Percentiles rank a stretch among this genome's conserved stretches.
These are phyloP conservation scores for Listronotus oregonensis DNA, from an alignment of 1,140 invertebrate species.

Conservation along the genomic window DNA sequence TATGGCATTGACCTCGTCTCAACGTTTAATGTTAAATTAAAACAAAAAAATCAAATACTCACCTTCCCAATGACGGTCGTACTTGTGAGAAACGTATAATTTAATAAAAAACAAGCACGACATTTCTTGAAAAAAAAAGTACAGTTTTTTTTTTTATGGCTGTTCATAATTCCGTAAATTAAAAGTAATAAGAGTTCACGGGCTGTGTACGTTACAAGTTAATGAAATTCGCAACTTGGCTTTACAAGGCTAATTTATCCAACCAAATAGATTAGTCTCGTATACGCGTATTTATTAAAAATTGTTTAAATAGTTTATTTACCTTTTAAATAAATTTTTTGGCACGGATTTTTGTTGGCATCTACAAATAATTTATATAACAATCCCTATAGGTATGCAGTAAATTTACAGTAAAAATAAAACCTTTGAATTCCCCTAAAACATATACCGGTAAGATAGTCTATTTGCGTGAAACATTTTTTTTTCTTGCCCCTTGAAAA, in stretches of 20 bases:
- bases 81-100: conserved; percentile 5
- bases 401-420: too few species aligned
- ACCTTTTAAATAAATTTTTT: too few species aligned
- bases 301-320: too few species aligned
- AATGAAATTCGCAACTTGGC: conserved; percentile 33
- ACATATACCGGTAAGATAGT: too few species aligned
- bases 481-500: too few species aligned
- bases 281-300: conserved; percentile 2
- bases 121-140: conserved; percentile 23
- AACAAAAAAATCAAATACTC: not conserved
- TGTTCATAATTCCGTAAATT: conserved; percentile 31
- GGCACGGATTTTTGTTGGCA: too few species aligned
- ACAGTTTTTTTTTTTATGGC: conserved; percentile 16
- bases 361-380: too few species aligned
- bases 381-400: too few species aligned
- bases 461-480: too few species aligned
- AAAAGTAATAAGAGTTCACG: conserved; percentile 37
- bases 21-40: too few species aligned
- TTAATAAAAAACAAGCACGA: conserved; percentile 17
- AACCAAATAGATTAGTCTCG: conserved; percentile 13
- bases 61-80: not conserved
- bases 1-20: too few species aligned
- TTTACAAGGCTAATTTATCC: conserved; percentile 27
- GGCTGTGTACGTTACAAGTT: conserved; percentile 32
- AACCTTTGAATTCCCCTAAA: too few species aligned